Percentiles rank a stretch among this genome's conserved stretches.
Conservation (phyloP, 1,140 invertebrate genomes). For the Drosophila nasuta region DNA sequence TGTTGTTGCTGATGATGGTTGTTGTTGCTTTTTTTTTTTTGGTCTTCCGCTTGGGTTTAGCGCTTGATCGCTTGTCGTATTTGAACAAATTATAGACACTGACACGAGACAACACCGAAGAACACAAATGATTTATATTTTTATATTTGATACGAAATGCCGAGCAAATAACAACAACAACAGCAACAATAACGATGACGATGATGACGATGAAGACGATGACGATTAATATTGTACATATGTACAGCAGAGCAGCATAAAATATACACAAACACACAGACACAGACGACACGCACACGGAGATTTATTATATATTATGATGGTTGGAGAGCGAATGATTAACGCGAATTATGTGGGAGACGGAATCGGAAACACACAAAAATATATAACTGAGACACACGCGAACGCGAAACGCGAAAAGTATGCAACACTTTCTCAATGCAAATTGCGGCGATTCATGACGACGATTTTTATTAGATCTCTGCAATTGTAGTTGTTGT, state of each 20-base stretch:
- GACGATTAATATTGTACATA: conserved; percentile 81
- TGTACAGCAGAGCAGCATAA: conserved; percentile 68
- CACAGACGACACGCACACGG: conserved; percentile 13
- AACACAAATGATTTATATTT: conserved; percentile 77
- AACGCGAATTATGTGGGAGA: conserved; percentile 21
- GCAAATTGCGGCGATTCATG: conserved; percentile 23
- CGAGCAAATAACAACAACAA: conserved; percentile 68
- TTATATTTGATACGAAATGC: conserved; percentile 58
- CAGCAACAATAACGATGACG: conserved; percentile 48
- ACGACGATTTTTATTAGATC: conserved; percentile 1
- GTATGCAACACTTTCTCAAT: conserved; percentile 54
- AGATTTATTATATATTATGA: conserved; percentile 18
- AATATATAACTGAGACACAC: conserved; percentile 30
- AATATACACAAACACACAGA: conserved; percentile 54
- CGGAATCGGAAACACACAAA: conserved; percentile 18
- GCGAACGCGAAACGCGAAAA: conserved; percentile 35
- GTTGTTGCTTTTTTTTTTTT: conserved; percentile 21
- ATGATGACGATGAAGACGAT: conserved; percentile 47
- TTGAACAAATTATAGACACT: conserved; percentile 81
- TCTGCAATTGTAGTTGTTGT: conserved; percentile 1
- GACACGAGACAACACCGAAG: conserved; percentile 80
- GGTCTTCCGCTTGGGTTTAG: conserved; percentile 49
- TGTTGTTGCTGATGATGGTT: conserved; percentile 5
- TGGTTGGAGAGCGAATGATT: conserved; percentile 21
- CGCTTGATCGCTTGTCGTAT: conserved; percentile 73